Evolutionary conservation across 1,140 invertebrate genomes (phyloP), one percentile per base, ranked within the genome.

Genomic region (Coenobita brevimanus): DNA sequence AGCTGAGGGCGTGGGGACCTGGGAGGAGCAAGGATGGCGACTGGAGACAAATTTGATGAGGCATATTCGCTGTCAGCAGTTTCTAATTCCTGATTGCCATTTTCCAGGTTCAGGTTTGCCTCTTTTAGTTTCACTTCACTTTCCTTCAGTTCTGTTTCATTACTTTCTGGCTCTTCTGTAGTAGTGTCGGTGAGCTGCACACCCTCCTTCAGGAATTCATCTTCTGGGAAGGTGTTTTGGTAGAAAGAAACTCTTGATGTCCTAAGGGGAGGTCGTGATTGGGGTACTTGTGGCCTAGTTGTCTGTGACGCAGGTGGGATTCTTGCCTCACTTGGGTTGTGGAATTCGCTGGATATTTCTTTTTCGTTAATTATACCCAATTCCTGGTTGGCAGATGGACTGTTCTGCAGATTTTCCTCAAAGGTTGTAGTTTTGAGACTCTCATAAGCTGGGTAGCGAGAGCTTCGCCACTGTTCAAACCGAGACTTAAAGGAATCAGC

Each of bases 151-250:
- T 50, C 46, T 50, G 6, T 50, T 50, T 50, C 46, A 6, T 17
- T 17, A 24, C 36, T 38, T 60, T 50, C 15, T 38, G 27, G 33
- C 54, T 57, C 30, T 30, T 27, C 41, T 83, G 8, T 33, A 38
- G 33, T 41, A 64, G 38, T 1, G 30, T 24, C 30, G 33, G 54
- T 41, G 41, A 24, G 13, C 21, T 41, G 30, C 13, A 73, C 43
- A 15, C 67, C 75, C 57, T 87, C 85, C 33, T 81, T 87, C 3
- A 87, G 75, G 43, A 87, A 81, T 69, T 87, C 85, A 27, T 87
- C 76, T 17, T 69, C 41, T 17, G 33, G 46, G 27, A 71, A 80
- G 27, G 24, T 36, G 64, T 84, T 62, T 41, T 27, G 30, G 27
- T 3, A 30, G 1, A 24, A 54, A 17, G 76, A 69, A 54, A 87